These are phyloP conservation scores for Galagoides demidoff DNA, from an alignment of 2,797 vertebrate genomes.

Conservation along the genomic window DNA sequence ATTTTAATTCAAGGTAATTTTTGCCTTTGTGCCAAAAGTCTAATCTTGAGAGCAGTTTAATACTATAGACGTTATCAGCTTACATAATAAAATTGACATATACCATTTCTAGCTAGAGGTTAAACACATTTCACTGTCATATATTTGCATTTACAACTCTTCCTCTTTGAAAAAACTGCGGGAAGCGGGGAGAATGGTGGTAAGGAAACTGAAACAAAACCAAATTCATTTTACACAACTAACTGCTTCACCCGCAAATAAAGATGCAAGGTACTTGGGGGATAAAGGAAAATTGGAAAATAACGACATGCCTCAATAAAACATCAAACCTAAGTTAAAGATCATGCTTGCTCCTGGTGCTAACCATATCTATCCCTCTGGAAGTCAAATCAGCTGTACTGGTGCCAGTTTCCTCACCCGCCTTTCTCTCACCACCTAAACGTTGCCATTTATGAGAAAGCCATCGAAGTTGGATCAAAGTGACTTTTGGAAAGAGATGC, in stretches of 20 bases:
- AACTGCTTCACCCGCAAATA: background rate
- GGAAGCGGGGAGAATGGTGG: background rate
- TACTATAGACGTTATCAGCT: background rate
- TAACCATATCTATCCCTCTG: background rate
- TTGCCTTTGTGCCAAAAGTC: background rate
- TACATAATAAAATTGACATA: background rate
- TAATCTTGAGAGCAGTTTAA: background rate
- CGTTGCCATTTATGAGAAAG: background rate
- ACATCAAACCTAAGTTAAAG: background rate
- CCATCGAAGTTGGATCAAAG: background rate
- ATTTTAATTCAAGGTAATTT: background rate
- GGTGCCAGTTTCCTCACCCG: background rate
- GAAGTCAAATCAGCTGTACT: background rate
- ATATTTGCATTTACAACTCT: background rate
- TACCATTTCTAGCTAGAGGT: background rate
- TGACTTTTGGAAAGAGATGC: slow-evolving; percentile 33
- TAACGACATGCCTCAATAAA: background rate
- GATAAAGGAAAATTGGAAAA: background rate
- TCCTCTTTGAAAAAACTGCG: background rate
- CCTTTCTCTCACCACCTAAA: background rate
- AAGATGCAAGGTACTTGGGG: background rate
- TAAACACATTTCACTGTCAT: background rate
- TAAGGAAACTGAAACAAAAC: background rate
- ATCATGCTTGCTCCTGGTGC: background rate
- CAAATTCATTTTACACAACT: background rate